Conservation (phyloP, 2,797 vertebrate species). For the Enteromius radiatus region DNA sequence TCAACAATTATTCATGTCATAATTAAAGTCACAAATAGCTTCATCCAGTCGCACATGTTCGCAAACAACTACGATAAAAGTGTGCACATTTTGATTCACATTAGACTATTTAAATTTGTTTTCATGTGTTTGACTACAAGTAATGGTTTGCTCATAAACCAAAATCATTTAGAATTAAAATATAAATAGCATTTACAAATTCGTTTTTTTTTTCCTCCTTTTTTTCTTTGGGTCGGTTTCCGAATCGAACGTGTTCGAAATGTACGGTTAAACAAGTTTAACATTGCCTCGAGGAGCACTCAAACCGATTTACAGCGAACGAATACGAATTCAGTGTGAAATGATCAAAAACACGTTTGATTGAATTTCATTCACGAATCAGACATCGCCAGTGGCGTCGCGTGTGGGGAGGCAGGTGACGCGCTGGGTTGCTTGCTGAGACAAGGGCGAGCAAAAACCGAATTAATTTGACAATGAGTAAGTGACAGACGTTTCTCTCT, state of each 20-base stretch:
- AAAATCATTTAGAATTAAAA: not conserved
- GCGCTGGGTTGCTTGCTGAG: conserved; percentile 66
- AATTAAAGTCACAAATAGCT: not conserved
- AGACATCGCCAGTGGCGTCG: conserved; percentile 69
- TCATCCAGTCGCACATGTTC: not conserved
- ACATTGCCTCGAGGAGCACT: not conserved
- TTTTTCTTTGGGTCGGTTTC: not conserved
- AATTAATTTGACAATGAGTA: conserved; percentile 93
- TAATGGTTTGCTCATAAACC: not conserved
- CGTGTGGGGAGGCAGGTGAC: conserved; percentile 71
- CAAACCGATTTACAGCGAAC: not conserved
- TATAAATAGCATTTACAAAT: not conserved
- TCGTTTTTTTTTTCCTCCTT: not conserved
- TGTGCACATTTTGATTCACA: not conserved
- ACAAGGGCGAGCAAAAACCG: conserved; percentile 69
- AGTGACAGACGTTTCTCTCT: conserved; percentile 78
- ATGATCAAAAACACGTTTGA: not conserved
- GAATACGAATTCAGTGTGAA: not conserved
- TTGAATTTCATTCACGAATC: not conserved
- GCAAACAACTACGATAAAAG: not conserved
- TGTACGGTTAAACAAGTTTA: not conserved
- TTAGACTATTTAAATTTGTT: not conserved
- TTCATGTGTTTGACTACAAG: not conserved
- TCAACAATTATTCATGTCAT: not conserved
- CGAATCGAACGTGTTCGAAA: not conserved